phyloP scores from a whole-genome alignment of 2,888 invertebrate species.

The Eupelmus urozonus region DNA sequence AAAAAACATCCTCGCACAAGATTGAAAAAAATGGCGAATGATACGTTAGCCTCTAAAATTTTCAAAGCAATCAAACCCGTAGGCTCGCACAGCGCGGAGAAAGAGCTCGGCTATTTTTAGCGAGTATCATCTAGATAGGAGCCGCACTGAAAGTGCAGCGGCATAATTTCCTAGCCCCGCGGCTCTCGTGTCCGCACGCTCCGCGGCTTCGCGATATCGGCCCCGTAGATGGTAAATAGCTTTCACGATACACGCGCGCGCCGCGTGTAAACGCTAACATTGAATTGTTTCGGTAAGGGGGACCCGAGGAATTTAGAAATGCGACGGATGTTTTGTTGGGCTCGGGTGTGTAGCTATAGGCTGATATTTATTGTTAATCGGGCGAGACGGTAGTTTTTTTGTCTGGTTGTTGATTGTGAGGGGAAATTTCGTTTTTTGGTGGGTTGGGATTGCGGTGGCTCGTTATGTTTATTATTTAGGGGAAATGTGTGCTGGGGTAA shows the following conservation, averaged over 20 bases:
- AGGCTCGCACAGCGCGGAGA: too few relatives aligned
- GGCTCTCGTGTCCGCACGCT: not conserved
- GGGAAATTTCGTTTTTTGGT: too few relatives aligned
- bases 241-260: constrained; percentile 6
- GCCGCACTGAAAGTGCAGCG: constrained; percentile 28
- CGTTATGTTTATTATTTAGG: too few relatives aligned
- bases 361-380: too few relatives aligned
- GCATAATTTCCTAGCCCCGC: constrained; percentile 35
- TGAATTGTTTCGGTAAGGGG: constrained; percentile 6
- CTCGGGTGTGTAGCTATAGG: too few relatives aligned
- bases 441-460: too few relatives aligned
- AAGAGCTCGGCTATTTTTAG: constrained; percentile 15
- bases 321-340: too few relatives aligned
- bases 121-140: constrained; percentile 38
- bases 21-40: not conserved
- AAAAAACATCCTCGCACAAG: not conserved
- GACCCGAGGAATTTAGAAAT: not conserved
- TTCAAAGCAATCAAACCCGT: constrained; percentile 32
- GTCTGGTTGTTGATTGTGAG: too few relatives aligned
- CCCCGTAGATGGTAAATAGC: constrained; percentile 39
- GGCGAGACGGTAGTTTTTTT: too few relatives aligned
- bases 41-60: constrained; percentile 3
- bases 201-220: constrained; percentile 37
- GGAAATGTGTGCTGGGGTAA: too few relatives aligned
- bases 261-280: constrained; percentile 10